phyloP scores from a whole-genome alignment of 2,797 vertebrate genomes.

The Otolemur crassicaudatus region DNA sequence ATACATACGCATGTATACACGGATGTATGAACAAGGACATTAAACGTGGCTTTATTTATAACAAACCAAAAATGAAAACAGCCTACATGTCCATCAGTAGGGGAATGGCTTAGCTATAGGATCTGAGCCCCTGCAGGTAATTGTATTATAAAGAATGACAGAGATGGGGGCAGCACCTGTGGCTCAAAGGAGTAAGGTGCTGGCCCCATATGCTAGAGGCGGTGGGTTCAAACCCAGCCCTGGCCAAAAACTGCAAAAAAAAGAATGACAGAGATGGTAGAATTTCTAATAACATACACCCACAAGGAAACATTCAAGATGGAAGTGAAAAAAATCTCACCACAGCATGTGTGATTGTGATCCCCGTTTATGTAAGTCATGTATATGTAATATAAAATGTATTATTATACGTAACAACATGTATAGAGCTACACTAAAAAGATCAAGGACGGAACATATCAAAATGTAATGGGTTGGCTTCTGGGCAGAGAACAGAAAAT shows the following conservation, averaged over 20 bases:
- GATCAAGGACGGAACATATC: background rate
- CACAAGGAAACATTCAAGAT: background rate
- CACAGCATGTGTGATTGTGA: background rate
- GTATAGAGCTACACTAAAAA: background rate
- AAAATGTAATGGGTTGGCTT: background rate
- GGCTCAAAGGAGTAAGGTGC: too few species aligned
- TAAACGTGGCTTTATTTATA: background rate
- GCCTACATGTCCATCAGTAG: background rate
- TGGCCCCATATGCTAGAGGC: too few species aligned
- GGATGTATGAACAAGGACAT: background rate
- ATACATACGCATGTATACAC: too few species aligned
- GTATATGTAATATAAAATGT: background rate
- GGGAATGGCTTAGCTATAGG: background rate
- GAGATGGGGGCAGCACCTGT: too few species aligned
- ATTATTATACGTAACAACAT: background rate
- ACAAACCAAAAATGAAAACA: background rate
- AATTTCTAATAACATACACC: background rate
- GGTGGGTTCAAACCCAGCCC: too few species aligned
- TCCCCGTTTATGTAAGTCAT: background rate
- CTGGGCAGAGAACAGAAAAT: background rate
- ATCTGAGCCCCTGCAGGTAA: background rate
- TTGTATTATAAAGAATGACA: background rate
- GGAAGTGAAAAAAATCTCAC: background rate
- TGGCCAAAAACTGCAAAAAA: background rate
- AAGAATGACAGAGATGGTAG: background rate